Evolutionary conservation across 2,888 invertebrate genomes (phyloP), one percentile per base, ranked within the genome.

Genomic region (Nemapogon koenigi): DNA sequence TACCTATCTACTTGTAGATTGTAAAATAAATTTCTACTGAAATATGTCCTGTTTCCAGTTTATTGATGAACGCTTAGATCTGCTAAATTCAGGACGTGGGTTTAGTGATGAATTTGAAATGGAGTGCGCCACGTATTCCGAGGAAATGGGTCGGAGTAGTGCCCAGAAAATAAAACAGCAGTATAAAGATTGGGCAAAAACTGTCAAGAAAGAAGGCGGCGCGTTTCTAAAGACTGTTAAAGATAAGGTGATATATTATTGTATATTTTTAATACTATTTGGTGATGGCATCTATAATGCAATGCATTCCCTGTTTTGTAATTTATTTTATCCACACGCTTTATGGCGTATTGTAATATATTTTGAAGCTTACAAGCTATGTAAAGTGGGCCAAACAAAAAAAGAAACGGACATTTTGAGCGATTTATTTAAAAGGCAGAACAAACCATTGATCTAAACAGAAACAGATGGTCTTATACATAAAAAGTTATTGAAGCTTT

Each of bases 101-200:
- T 94, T 94, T 62, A 90, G 90, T 22, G 97, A 98, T 63, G 94
- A 97, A 59, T 98, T 98, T 67, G 97, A 98, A 69, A 83, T 89
- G 57, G 97, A 97, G 68, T 78, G 76, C 46, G 69, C 66, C 41
- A 41, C 52, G 18, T 75, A 89, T 87, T 41, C 89, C 38, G 60
- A 81, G 57, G 54, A 78, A 62, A 57, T 76, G 50, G 55, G 75
- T 63, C 61, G 70, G 0, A 71, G 83, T 48, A 66, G 78, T 53
- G 68, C 82, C 39, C 68, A 83, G 62, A 62, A 57, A 25, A 49
- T 75, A 3, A 75, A 69, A 44, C 71, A 69, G 35, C 76, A 78
- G 83, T 64, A 83, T 52, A 51, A 60, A n/a, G 94, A 94, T 52
- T 92, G 91, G 91, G 83, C 88, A 7, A 83, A 84, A 22, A 85